Conservation (phyloP, 2,113 vertebrate species). For the Sorex araneus region DNA sequence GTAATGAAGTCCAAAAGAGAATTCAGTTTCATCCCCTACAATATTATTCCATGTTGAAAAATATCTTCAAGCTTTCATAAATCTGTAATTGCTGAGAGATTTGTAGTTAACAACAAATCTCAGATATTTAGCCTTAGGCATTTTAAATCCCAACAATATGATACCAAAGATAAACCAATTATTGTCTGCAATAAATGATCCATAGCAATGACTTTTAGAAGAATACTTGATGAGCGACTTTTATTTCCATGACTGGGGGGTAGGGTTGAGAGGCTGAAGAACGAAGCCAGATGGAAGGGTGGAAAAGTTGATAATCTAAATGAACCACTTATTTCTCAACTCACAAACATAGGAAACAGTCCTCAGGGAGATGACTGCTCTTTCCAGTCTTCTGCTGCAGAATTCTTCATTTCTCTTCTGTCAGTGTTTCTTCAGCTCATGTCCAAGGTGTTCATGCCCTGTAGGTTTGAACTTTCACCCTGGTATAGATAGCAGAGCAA, state of each 20-base stretch:
- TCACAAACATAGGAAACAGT: background rate
- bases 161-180: conserved; percentile 73
- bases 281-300: conserved; percentile 46
- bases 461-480: conserved; percentile 51
- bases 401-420: conserved; percentile 7
- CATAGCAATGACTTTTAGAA: conserved; percentile 49
- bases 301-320: conserved; percentile 71
- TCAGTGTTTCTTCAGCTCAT: background rate
- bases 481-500: background rate
- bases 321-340: conserved; percentile 72
- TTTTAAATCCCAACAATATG: conserved; percentile 68
- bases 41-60: conserved; percentile 59
- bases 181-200: conserved; percentile 22
- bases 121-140: conserved; percentile 52
- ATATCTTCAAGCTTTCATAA: conserved; percentile 71
- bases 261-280: conserved; percentile 14
- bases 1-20: conserved; percentile 62
- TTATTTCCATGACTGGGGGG: background rate
- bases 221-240: conserved; percentile 47
- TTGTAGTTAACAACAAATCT: conserved; percentile 79
- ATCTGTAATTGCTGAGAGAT: conserved; percentile 76
- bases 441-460: background rate
- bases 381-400: background rate
- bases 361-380: background rate
- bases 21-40: conserved; percentile 58